Base-by-base conservation (phyloP, 2,113 vertebrate genomes). In the Engraulis encrasicolus region DNA sequence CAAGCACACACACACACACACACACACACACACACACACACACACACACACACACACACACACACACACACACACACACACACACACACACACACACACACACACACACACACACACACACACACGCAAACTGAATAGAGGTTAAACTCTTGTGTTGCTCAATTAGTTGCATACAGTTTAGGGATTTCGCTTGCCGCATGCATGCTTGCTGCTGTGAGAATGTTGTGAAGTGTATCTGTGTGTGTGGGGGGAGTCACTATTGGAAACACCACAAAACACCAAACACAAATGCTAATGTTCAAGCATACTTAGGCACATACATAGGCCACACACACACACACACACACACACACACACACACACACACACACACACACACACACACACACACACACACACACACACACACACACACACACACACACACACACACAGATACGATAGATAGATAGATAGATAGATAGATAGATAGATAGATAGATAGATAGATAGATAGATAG, bases 301-400 rank as follows among this genome's bases (percentile, higher is more conserved):
- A n/a, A n/a, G n/a, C n/a, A n/a, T n/a, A n/a, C n/a, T n/a, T n/a
- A n/a, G n/a, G n/a, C 79, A 50, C 71, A 37, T 31, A 23, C 50
- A 77, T 61, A n/a, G n/a, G n/a, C 80, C 78, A 58, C 15, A 31
- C 20, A 49, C 37, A 40, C 40, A 3, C 40, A 45, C 40, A 45
- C 40, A 45, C 40, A 27, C 11, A 34, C 66, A 34, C 11, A 15
- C 50, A 66, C 58, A 66, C n/a, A 58, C 19, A n/a, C 37, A 71
- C 27, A 80, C 34, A 78, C 52, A 84, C n/a, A 27, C 71, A 50
- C 50, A 37, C 38, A 27, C 52, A 77, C 78, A 83, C 66, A 58
- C 15, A 31, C 20, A 54, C 37, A 40, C 9, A 5, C 40, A 45
- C 66, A 34, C 11, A 15, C 50, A 66, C 58, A 66, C 58, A 58